These are phyloP conservation scores for Balaenoptera acutorostrata DNA, from an alignment of 2,113 vertebrate species.

Conservation along the genomic window DNA sequence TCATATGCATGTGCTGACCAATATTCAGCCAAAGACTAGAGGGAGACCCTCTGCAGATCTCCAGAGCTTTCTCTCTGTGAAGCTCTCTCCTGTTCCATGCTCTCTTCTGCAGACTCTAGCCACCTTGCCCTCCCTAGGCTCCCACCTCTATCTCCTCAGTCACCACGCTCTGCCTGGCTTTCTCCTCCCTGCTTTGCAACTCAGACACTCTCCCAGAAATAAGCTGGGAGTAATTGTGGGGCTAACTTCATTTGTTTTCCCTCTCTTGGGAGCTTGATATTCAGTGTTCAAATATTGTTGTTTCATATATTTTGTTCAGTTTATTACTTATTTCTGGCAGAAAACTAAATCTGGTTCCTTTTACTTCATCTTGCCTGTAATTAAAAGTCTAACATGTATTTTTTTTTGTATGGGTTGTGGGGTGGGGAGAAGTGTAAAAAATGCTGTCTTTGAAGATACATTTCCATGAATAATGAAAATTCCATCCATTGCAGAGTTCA, in stretches of 20 bases:
- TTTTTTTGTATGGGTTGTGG: neutral
- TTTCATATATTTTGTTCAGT: neutral
- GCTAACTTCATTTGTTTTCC: neutral
- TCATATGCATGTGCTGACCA: neutral
- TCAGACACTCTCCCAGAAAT: neutral
- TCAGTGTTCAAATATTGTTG: neutral
- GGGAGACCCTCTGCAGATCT: neutral
- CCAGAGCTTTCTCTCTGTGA: neutral
- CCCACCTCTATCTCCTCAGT: neutral
- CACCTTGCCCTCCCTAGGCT: neutral
- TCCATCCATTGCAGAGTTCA: neutral
- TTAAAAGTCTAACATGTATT: neutral
- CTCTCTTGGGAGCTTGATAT: neutral
- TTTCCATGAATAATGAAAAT: neutral
- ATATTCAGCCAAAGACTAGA: neutral
- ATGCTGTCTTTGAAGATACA: neutral
- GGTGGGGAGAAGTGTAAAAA: neutral
- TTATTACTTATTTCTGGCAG: neutral
- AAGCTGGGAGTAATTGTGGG: neutral
- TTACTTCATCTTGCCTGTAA: neutral
- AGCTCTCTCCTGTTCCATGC: accelerated
- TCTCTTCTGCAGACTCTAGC: neutral
- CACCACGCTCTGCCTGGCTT: neutral
- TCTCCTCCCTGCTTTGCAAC: neutral
- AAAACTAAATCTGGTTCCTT: neutral